These are phyloP conservation scores for Caenorhabditis virilis DNA, from an alignment of 2,888 invertebrate genomes.

Conservation along the genomic window DNA sequence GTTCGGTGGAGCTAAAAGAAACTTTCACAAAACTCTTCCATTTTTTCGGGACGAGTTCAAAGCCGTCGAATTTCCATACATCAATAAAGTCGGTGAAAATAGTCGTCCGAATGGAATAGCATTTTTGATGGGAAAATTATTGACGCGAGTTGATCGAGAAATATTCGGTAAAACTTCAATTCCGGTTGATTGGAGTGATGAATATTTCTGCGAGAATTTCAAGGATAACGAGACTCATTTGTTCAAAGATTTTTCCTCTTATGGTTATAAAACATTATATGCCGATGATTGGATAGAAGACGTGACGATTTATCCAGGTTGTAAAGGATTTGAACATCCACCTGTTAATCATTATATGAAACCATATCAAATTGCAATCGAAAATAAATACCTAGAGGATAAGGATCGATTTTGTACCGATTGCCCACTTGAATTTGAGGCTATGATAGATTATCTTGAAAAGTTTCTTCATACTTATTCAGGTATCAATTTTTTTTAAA, in stretches of 20 bases:
- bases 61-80: slow-evolving; percentile 47
- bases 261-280: slow-evolving; percentile 44
- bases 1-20: slow-evolving; percentile 37
- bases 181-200: slow-evolving; percentile 22
- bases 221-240: slow-evolving; percentile 39
- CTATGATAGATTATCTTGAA: slow-evolving; percentile 42
- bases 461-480: slow-evolving; percentile 49
- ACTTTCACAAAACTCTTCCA: slow-evolving; percentile 37
- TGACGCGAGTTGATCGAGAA: slow-evolving; percentile 28
- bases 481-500: too few relatives aligned
- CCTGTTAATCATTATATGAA: slow-evolving; percentile 56
- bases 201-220: slow-evolving; percentile 35
- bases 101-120: slow-evolving; percentile 56
- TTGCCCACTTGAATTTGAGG: slow-evolving; percentile 40
- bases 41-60: slow-evolving; percentile 40
- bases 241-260: slow-evolving; percentile 34
- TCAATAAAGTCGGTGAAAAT: slow-evolving; percentile 56
- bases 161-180: slow-evolving; percentile 15
- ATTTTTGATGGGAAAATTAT: slow-evolving; percentile 44
- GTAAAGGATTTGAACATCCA: slow-evolving; percentile 47
- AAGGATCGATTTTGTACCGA: slow-evolving; percentile 19
- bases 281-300: slow-evolving; percentile 56
- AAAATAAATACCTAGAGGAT: slow-evolving; percentile 17
- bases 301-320: slow-evolving; percentile 53
- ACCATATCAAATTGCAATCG: slow-evolving; percentile 45